These are phyloP conservation scores for Drosophila miranda DNA, from an alignment of 1,140 invertebrate species.

Conservation along the genomic window DNA sequence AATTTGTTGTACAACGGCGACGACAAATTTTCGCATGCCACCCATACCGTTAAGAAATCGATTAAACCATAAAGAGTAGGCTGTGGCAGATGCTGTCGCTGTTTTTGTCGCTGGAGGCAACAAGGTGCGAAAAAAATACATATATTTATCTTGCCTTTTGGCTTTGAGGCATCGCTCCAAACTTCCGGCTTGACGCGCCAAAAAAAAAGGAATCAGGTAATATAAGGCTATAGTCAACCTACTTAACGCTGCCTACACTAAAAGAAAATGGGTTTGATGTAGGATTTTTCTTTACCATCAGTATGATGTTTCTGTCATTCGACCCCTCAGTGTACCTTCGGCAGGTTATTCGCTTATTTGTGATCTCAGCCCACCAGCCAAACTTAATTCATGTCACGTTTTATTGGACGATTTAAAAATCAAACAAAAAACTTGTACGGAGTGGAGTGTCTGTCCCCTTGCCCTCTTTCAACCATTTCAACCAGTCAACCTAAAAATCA, in stretches of 20 bases:
- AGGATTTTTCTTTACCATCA: not conserved
- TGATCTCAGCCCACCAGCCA: constrained; percentile 2
- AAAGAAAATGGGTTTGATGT: not conserved
- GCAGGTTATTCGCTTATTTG: too few species aligned
- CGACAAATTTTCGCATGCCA: constrained; percentile 73
- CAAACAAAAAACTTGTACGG: constrained; percentile 6
- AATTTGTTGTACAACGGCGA: constrained; percentile 68
- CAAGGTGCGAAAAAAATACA: constrained; percentile 64
- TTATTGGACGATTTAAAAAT: constrained; percentile 24
- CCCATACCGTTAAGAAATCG: constrained; percentile 77
- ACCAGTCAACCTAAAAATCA: constrained; percentile 1
- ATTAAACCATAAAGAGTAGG: constrained; percentile 66
- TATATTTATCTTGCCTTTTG: constrained; percentile 36
- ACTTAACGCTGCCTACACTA: constrained; percentile 3
- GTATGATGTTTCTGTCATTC: too few species aligned
- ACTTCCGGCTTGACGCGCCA: constrained; percentile 58
- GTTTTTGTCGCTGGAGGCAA: constrained; percentile 53
- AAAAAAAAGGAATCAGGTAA: constrained; percentile 7
- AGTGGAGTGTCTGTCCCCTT: not conserved
- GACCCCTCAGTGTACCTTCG: too few species aligned
- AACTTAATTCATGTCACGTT: constrained; percentile 49
- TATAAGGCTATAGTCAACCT: not conserved
- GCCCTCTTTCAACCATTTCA: not conserved
- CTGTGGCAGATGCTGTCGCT: constrained; percentile 27
- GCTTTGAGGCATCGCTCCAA: constrained; percentile 25